Percentiles rank a stretch among this genome's conserved stretches.
phyloP scores from a whole-genome alignment of 2,888 invertebrate genomes.

The Busseola fusca region DNA sequence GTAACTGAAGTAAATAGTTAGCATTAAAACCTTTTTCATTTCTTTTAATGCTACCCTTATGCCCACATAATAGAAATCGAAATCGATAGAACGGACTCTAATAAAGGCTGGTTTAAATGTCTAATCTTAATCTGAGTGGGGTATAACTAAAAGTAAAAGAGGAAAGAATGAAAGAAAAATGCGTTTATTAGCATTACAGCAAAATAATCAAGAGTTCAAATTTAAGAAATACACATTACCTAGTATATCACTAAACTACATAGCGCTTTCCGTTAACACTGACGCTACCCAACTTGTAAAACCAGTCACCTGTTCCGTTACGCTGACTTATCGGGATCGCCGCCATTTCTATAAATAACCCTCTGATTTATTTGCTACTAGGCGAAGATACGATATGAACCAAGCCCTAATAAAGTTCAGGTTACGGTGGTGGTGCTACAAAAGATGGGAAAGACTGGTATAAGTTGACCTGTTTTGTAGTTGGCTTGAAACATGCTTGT shows the following conservation, averaged over 20 bases:
- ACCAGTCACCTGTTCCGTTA: constrained; percentile 52
- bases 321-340: constrained; percentile 43
- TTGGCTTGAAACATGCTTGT: constrained; percentile 19
- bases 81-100: too few relatives aligned
- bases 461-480: constrained; percentile 8
- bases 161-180: too few relatives aligned
- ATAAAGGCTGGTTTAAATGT: too few relatives aligned
- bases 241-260: not conserved
- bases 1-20: too few relatives aligned
- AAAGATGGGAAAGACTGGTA: not conserved
- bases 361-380: constrained; percentile 38
- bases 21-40: too few relatives aligned
- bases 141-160: too few relatives aligned
- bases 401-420: constrained; percentile 17
- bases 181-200: too few relatives aligned
- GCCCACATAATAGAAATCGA: too few relatives aligned
- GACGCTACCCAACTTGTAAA: constrained; percentile 41
- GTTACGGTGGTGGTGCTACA: not conserved
- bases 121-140: too few relatives aligned
- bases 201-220: not conserved
- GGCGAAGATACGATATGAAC: constrained; percentile 17
- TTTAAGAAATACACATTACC: not conserved
- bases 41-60: too few relatives aligned
- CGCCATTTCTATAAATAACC: constrained; percentile 50
- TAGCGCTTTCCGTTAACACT: not conserved